Base-by-base conservation (phyloP, 2,113 vertebrate species). In the Electrona antarctica region DNA sequence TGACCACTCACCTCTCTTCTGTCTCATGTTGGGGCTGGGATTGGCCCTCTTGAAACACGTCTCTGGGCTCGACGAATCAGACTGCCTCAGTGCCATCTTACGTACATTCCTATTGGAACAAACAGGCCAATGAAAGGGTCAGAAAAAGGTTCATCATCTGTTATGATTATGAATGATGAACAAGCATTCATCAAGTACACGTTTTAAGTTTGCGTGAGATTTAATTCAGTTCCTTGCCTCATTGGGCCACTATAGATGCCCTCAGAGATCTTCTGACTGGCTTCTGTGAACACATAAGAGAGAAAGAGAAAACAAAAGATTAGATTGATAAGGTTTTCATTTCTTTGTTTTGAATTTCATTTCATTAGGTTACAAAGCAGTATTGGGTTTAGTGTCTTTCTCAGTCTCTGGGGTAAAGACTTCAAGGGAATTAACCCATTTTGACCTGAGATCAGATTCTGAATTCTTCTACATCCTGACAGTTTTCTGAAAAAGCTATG, bases 191-290 rank as follows among this genome's bases (percentile, higher is more conserved):
- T 41, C 33, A 41, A 41, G 33, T 41, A 41, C 3, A 41, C 33
- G 0, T 41, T 41, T 41, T 15, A 62, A 49, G 13, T 33, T 29
- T 8, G 10, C 10, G 6, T 49, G 12, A 9, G 8, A 11, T 63
- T 28, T 7, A 8, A 9, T 65, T 7, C 4, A 12, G 81, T 89
- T 93, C 92, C 93, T 93, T 91, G 87, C 93, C 95, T 95, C 92
- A 96, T 94, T 6, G 95, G 95, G 28, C 93, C 92, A 15, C 94
- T 93, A 14, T 93, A 95, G 4, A 95, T 93, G 54, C 94, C 95
- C 79, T 95, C 95, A 0, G 93, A 92, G 85, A 95, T 94, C 86
- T 93, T 94, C 82, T 95, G 96, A 71, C 95, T 96, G 66, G 96
- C 96, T 84, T 96, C 95, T 97, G 90, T 79, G 46, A 83, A 90